Conservation (phyloP, 1,140 invertebrate species). For the Armadillidium nasatum region DNA sequence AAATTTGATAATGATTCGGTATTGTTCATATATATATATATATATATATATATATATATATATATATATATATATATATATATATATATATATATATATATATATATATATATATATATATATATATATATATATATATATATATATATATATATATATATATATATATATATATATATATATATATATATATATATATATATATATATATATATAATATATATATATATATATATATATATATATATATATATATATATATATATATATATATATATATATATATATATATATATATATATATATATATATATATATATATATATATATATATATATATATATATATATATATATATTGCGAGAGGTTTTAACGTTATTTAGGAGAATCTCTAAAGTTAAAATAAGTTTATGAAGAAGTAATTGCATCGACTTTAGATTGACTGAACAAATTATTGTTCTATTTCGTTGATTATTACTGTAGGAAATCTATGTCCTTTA, state of each 20-base stretch:
- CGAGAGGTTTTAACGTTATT: no score
- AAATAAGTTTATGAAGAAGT: no score
- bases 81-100: constrained; percentile 15
- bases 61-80: constrained; percentile 7
- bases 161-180: constrained; percentile 13
- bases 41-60: constrained; percentile 6
- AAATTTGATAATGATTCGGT: no score
- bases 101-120: constrained; percentile 15
- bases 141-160: constrained; percentile 13
- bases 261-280: constrained; percentile 11
- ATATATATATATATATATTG: constrained; percentile 5
- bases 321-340: constrained; percentile 13
- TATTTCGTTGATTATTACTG: no score
- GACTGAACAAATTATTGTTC: no score
- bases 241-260: constrained; percentile 4
- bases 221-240: neutral
- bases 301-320: constrained; percentile 13
- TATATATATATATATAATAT: constrained; percentile 13
- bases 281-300: constrained; percentile 15
- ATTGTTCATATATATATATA: neutral
- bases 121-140: constrained; percentile 11
- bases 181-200: constrained; percentile 11
- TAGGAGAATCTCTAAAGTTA: no score
- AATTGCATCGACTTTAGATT: no score
- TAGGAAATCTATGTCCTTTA: no score